Evolutionary conservation across 2,113 vertebrate genomes (phyloP).

Genomic region (Myotis yumanensis): DNA sequence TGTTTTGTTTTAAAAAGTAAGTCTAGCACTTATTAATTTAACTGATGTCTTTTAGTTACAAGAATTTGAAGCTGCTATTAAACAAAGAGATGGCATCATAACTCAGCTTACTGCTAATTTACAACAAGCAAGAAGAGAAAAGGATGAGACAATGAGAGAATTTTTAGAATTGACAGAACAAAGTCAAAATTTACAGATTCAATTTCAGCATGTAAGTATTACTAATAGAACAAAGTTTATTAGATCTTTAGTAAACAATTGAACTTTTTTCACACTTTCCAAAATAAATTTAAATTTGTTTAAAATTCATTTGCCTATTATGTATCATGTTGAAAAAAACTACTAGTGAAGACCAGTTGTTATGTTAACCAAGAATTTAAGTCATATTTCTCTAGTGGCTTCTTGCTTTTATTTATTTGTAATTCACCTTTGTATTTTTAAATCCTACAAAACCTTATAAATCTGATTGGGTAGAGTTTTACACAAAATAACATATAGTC

Average conservation of each 20-base stretch:
- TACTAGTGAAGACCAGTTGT: conserved; percentile 20
- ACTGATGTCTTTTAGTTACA: conserved; percentile 87
- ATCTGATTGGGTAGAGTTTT: background rate
- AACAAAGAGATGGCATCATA: conserved; percentile 97
- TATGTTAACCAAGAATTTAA: conserved; percentile 40
- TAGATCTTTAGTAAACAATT: conserved; percentile 13
- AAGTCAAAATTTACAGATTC: conserved; percentile 96
- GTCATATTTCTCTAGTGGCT: background rate
- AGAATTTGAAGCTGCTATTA: conserved; percentile 97
- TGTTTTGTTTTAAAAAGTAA: background rate
- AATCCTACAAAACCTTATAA: background rate
- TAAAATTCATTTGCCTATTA: background rate
- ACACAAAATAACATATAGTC: background rate
- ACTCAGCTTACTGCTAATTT: conserved; percentile 97
- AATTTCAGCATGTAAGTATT: conserved; percentile 94
- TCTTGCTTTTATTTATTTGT: conserved; percentile 10
- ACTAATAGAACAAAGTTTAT: background rate
- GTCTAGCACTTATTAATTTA: background rate
- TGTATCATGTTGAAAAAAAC: background rate
- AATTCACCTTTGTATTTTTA: conserved; percentile 1
- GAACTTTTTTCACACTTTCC: background rate
- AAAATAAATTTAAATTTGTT: conserved; percentile 31
- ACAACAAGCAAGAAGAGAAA: conserved; percentile 94
- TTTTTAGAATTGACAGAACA: conserved; percentile 95
- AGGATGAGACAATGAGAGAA: conserved; percentile 96